Evolutionary conservation across 37 sponge, comb jelly and placozoan species (phyloP).

Genomic region (Oscarella lobularis): DNA sequence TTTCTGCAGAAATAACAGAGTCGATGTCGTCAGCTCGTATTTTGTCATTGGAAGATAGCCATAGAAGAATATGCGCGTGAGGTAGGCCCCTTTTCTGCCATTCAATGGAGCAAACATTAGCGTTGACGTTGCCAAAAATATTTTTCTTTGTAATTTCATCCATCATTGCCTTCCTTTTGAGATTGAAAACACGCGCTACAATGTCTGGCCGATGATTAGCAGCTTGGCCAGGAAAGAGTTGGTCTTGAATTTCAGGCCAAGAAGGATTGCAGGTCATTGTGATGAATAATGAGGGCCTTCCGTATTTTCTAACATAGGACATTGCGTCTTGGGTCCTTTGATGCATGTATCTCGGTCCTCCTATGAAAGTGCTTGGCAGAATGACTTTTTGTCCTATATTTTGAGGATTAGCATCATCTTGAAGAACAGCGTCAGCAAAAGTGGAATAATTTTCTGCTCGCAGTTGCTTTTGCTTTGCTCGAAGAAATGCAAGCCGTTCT

Average conservation of each 20-base stretch:
- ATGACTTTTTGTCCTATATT: conserved; percentile 34
- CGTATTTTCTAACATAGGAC: conserved; percentile 34
- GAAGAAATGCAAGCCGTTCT: conserved; percentile 27
- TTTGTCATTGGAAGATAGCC: neutral
- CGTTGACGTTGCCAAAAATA: conserved; percentile 21
- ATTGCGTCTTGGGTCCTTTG: conserved; percentile 43
- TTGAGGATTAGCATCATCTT: conserved; percentile 23
- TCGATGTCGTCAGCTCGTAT: neutral
- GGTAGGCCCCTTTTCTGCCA: conserved; percentile 44
- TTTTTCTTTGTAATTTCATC: conserved; percentile 19
- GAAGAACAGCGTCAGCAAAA: conserved; percentile 9
- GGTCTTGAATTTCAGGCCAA: conserved; percentile 33
- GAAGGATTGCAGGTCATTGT: conserved; percentile 42
- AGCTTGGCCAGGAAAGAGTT: conserved; percentile 18
- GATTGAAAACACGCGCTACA: conserved; percentile 24
- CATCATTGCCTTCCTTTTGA: conserved; percentile 27
- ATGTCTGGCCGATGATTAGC: conserved; percentile 38
- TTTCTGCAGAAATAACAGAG: conserved; percentile 2
- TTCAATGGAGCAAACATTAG: conserved; percentile 22
- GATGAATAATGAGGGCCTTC: conserved; percentile 33
- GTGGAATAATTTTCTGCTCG: conserved; percentile 20
- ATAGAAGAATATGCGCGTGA: conserved; percentile 25
- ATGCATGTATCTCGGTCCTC: conserved; percentile 51
- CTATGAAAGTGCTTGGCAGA: conserved; percentile 43
- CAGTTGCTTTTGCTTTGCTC: conserved; percentile 10